phyloP scores from a whole-genome alignment of 2,113 vertebrate species.

The Thymallus thymallus region DNA sequence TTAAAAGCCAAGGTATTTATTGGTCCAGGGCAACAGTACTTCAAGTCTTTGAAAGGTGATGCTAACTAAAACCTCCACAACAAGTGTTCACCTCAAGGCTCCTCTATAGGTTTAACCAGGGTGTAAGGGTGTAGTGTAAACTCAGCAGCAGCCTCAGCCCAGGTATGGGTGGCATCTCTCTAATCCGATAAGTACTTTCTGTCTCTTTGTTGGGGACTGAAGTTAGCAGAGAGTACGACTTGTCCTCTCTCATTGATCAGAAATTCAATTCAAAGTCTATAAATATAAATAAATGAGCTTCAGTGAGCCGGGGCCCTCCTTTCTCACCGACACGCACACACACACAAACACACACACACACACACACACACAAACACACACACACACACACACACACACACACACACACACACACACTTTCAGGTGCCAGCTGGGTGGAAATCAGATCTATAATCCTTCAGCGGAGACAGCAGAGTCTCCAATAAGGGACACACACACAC shows the following conservation, averaged over 20 bases:
- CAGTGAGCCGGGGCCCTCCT: constrained; percentile 34
- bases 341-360: not conserved
- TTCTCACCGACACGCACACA: not conserved
- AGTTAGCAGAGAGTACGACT: constrained; percentile 26
- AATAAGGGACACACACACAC: constrained; percentile 33
- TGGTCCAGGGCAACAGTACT: no score
- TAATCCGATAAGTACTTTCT: constrained; percentile 26
- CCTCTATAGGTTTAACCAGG: not conserved
- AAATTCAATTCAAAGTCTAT: constrained; percentile 71
- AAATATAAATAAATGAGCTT: constrained; percentile 64
- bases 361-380: not conserved
- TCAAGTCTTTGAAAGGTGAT: no score
- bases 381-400: not conserved
- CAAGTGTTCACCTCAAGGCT: no score
- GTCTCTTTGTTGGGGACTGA: constrained; percentile 9
- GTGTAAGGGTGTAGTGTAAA: not conserved
- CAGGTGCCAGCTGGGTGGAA: constrained; percentile 47
- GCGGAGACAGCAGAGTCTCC: constrained; percentile 51
- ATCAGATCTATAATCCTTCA: constrained; percentile 57
- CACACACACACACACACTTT: constrained; percentile 5
- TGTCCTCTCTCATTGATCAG: constrained; percentile 62
- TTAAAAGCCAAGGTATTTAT: no score
- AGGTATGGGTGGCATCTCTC: not conserved
- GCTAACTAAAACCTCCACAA: no score
- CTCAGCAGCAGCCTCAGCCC: not conserved